Percentiles rank a stretch among this genome's conserved stretches.
Conservation (phyloP, 2,888 invertebrate species). For the Hypsopygia costalis region DNA sequence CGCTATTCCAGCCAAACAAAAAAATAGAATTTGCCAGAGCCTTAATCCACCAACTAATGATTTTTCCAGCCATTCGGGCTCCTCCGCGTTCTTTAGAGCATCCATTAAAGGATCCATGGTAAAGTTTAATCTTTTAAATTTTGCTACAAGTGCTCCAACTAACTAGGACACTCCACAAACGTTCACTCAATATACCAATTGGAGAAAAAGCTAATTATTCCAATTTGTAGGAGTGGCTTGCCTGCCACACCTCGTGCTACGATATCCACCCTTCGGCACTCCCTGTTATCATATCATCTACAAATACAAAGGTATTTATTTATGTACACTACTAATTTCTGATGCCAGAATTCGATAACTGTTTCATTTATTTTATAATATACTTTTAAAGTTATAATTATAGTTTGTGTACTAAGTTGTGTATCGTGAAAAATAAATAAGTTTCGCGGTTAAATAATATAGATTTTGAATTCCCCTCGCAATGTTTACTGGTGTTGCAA, state of each 20-base stretch:
- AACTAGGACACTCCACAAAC: slow-evolving; percentile 5
- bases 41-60: slow-evolving; percentile 84
- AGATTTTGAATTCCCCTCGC: too few species aligned
- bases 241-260: slow-evolving; percentile 66
- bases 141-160: too few species aligned
- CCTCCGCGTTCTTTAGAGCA: slow-evolving; percentile 63
- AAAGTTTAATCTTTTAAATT: slow-evolving; percentile 3
- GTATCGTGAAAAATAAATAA: too few species aligned
- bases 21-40: slow-evolving; percentile 90
- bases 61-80: slow-evolving; percentile 87
- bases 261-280: slow-evolving; percentile 47
- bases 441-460: too few species aligned
- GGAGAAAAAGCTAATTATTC: slow-evolving; percentile 60
- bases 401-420: too few species aligned
- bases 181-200: slow-evolving; percentile 19
- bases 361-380: too few species aligned
- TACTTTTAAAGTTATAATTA: too few species aligned
- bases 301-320: too few species aligned
- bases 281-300: slow-evolving; percentile 30
- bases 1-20: slow-evolving; percentile 83
- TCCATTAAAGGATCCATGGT: slow-evolving; percentile 65
- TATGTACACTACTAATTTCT: too few species aligned
- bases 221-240: slow-evolving; percentile 66
- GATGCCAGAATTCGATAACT: too few species aligned
- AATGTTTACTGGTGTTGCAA: too few species aligned